Conservation (phyloP, 1,140 invertebrate species). For the Euwallacea fornicatus region DNA sequence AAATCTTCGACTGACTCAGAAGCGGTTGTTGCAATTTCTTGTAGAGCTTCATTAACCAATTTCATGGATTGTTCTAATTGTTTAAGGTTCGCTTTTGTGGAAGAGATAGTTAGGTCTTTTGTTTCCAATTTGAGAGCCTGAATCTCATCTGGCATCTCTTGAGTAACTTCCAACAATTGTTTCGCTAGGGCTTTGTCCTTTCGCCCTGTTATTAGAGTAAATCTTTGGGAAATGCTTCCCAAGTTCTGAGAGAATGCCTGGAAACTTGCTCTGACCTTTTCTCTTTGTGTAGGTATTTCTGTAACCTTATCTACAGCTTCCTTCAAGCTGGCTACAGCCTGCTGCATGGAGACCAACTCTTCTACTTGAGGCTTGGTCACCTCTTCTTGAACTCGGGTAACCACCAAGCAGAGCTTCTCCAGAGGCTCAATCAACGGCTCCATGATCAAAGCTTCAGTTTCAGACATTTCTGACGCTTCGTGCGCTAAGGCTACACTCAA, state of each 20-base stretch:
- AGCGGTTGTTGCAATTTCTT: neutral
- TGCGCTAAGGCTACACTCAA: constrained; percentile 1
- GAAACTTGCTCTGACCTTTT: neutral
- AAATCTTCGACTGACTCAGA: constrained; percentile 19
- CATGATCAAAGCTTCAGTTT: constrained; percentile 22
- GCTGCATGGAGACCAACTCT: constrained; percentile 9
- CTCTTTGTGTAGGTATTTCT: neutral
- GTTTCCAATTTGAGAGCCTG: constrained; percentile 25
- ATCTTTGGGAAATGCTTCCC: constrained; percentile 10
- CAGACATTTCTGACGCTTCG: neutral
- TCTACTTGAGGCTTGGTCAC: constrained; percentile 22
- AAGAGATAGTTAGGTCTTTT: neutral
- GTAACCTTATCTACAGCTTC: constrained; percentile 2
- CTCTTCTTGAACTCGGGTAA: constrained; percentile 22
- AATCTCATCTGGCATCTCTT: constrained; percentile 8
- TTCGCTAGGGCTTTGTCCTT: neutral
- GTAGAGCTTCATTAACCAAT: neutral
- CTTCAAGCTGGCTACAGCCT: constrained; percentile 21
- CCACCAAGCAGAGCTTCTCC: constrained; percentile 27
- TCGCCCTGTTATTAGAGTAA: neutral
- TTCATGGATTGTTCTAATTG: constrained; percentile 19
- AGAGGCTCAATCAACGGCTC: constrained; percentile 34
- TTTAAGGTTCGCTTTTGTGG: constrained; percentile 8
- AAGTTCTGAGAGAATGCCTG: constrained; percentile 15
- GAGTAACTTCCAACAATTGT: constrained; percentile 2